These are phyloP conservation scores for Otocyon megalotis DNA, from an alignment of 2,113 vertebrate genomes.

Conservation along the genomic window DNA sequence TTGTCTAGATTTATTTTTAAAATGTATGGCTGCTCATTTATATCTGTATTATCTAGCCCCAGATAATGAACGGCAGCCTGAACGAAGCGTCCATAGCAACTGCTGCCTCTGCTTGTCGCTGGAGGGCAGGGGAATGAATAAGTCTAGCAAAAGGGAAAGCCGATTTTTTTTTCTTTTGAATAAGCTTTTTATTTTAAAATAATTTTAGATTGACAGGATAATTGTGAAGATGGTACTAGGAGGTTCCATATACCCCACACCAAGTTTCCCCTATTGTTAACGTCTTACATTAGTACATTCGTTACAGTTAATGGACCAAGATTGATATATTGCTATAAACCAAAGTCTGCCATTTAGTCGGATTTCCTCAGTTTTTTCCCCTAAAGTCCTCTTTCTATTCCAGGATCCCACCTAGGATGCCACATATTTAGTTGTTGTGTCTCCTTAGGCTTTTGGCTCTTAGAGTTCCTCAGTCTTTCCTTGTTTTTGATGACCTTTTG, in stretches of 20 bases:
- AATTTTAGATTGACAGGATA: conserved; percentile 26
- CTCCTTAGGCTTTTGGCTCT: neutral
- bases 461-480: neutral
- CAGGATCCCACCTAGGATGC: neutral
- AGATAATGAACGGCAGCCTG: neutral
- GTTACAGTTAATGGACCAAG: neutral
- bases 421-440: neutral
- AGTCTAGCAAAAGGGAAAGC: neutral
- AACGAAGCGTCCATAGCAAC: neutral
- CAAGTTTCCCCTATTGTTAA: neutral
- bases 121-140: neutral
- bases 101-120: neutral
- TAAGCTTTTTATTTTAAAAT: conserved; percentile 6
- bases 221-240: neutral
- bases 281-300: neutral
- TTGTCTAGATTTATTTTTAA: conserved; percentile 47
- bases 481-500: conserved; percentile 8
- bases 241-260: neutral
- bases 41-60: neutral
- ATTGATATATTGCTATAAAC: neutral
- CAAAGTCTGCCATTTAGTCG: neutral
- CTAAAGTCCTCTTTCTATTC: neutral
- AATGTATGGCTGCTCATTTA: conserved; percentile 2
- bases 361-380: neutral
- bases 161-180: neutral